phyloP scores from a whole-genome alignment of 2,888 invertebrate species.

The Ctena decussata region DNA sequence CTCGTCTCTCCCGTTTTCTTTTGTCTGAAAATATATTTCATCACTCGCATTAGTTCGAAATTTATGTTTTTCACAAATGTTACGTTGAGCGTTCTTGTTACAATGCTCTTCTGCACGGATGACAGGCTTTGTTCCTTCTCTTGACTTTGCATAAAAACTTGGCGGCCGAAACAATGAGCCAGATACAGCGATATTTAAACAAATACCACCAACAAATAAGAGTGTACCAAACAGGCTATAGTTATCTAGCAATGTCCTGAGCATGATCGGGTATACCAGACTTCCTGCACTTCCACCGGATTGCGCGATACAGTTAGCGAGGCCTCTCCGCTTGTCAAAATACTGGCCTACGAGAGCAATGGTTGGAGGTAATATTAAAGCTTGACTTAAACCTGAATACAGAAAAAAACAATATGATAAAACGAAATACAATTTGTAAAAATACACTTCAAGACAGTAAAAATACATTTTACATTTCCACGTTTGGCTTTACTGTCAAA shows the following conservation, averaged over 20 bases:
- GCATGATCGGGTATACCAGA: slow-evolving; percentile 48
- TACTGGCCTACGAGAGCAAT: slow-evolving; percentile 51
- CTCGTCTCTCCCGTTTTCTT: background rate
- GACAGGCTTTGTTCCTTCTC: background rate
- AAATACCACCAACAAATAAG: slow-evolving; percentile 46
- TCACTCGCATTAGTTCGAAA: too few relatives aligned
- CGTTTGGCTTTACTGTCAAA: too few relatives aligned
- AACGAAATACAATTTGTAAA: too few relatives aligned
- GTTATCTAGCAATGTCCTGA: slow-evolving; percentile 39
- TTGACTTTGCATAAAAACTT: background rate
- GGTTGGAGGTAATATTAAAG: slow-evolving; percentile 49
- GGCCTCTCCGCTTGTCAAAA: slow-evolving; percentile 63
- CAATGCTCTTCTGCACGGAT: background rate
- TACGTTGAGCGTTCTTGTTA: background rate
- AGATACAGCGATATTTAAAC: slow-evolving; percentile 48
- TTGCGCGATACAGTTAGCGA: slow-evolving; percentile 62
- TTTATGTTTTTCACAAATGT: background rate
- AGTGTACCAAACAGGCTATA: slow-evolving; percentile 60
- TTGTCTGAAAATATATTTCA: too few relatives aligned
- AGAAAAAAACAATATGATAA: too few relatives aligned
- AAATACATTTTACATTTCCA: too few relatives aligned
- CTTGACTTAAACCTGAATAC: slow-evolving; percentile 56
- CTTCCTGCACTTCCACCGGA: slow-evolving; percentile 61
- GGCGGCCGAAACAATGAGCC: slow-evolving; percentile 61
- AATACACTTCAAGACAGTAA: too few relatives aligned